Conservation (phyloP, 2,797 vertebrate genomes). For the Psittacula derbiana region DNA sequence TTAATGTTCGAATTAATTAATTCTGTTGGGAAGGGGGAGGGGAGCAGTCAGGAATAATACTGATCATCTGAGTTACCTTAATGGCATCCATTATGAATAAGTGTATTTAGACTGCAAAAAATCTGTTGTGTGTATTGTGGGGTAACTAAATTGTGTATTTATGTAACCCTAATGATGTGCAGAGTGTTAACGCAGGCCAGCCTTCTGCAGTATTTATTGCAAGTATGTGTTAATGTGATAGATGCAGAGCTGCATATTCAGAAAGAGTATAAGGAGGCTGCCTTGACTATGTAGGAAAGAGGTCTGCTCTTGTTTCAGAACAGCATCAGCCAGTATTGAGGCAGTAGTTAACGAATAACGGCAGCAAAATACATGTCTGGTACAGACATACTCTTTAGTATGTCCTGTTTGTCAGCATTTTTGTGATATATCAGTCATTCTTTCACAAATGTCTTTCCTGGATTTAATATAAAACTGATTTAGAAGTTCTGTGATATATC, state of each 20-base stretch:
- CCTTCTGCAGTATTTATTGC: not conserved
- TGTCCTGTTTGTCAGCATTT: not conserved
- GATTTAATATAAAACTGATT: not conserved
- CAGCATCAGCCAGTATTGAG: not conserved
- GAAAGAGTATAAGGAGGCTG: too few species aligned
- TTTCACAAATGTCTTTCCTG: not conserved
- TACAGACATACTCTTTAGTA: not conserved
- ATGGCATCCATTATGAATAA: not conserved
- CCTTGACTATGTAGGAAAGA: not conserved
- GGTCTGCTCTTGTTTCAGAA: not conserved
- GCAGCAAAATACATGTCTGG: not conserved
- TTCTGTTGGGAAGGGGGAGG: rapidly evolving
- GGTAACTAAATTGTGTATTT: not conserved
- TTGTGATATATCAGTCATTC: not conserved
- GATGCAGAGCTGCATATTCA: not conserved
- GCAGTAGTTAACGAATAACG: not conserved
- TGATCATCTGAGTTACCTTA: not conserved
- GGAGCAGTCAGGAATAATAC: not conserved
- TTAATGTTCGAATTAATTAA: not conserved
- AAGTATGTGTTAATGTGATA: not conserved
- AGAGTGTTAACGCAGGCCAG: not conserved
- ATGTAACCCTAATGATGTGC: not conserved
- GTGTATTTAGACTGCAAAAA: not conserved
- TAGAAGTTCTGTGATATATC: rapidly evolving
- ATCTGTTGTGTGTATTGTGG: rapidly evolving